Conservation (phyloP, 2,888 invertebrate genomes). For the Steinernema hermaphroditum region DNA sequence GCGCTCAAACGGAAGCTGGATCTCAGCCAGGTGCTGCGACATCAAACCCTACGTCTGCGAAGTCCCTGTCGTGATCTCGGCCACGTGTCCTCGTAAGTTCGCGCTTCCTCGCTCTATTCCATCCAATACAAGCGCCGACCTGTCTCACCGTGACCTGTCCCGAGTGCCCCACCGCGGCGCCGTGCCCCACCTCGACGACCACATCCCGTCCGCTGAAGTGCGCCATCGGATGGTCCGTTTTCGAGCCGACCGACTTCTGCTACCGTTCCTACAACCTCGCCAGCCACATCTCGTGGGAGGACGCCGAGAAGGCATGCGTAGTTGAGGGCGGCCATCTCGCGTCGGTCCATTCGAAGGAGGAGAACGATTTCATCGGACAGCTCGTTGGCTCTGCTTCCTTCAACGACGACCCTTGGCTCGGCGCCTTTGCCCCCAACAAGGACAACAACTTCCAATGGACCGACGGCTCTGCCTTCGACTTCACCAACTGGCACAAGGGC, state of each 20-base stretch:
- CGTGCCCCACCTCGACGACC: background rate
- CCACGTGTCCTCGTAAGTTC: background rate
- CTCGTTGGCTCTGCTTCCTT: background rate
- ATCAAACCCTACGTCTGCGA: background rate
- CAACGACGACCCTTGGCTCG: constrained; percentile 8
- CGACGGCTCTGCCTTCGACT: constrained; percentile 1
- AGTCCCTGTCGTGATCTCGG: background rate
- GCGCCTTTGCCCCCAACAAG: background rate
- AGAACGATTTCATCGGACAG: background rate
- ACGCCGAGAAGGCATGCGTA: background rate
- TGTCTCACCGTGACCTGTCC: background rate
- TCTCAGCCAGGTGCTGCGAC: background rate
- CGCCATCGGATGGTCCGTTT: too few species aligned
- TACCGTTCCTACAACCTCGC: background rate
- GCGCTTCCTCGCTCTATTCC: too few species aligned
- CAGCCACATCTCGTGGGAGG: background rate
- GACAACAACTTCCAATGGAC: constrained; percentile 3
- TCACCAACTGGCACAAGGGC: background rate
- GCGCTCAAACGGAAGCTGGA: background rate
- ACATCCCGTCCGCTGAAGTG: too few species aligned
- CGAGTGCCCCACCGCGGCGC: background rate
- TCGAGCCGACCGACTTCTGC: too few species aligned
- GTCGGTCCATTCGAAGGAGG: background rate
- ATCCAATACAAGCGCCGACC: too few species aligned
- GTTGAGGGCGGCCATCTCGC: background rate